Base-by-base conservation (phyloP, 2,797 vertebrate genomes). In the Microctenopoma steveboyesi region DNA sequence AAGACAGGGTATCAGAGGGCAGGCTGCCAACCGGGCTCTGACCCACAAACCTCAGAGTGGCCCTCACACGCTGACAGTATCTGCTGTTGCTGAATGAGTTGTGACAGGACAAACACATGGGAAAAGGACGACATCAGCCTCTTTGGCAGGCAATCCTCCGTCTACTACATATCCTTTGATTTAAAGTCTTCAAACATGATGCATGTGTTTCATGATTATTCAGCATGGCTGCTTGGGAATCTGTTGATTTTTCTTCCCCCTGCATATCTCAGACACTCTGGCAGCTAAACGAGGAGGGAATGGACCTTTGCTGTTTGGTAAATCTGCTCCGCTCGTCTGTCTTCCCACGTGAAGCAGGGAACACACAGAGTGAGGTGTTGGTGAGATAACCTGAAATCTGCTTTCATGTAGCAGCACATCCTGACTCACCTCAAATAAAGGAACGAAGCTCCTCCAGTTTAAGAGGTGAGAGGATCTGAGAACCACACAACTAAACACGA, bases 31-130 rank as follows among this genome's bases (percentile, higher is more conserved):
- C 58, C 50, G 48, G 59, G 70, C 50, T 61, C 25, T 74, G 58
- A 83, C 72, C 50, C 66, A 66, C 49, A 82, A 80, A 74, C 69
- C 72, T 70, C 3, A 33, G 37, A n/a, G 37, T 63, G 81, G 53
- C 64, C 53, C 45, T 40, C 4, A 7, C 49, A 51, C 3, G 37
- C 70, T 40, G 47, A 30, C 64, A 69, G 51, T 1, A 35, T 35
- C 50, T 47, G 40, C 56, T 25, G 7, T 2, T 6, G 64, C 43
- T 43, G 33, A 25, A 37, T 30, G 18, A 28, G 14, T 13, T 33
- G 14, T 25, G 22, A 55, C 28, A 49, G 45, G 37, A 59, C 45
- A 50, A 15, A 5, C 28, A 35, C 28, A 61, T 28, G 43, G 25
- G 14, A 54, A 37, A 45, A 35, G 4, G 0, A 5, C 54, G 10